Evolutionary conservation across 2,113 vertebrate genomes (phyloP).

Genomic region (Choloepus hoffmanni): DNA sequence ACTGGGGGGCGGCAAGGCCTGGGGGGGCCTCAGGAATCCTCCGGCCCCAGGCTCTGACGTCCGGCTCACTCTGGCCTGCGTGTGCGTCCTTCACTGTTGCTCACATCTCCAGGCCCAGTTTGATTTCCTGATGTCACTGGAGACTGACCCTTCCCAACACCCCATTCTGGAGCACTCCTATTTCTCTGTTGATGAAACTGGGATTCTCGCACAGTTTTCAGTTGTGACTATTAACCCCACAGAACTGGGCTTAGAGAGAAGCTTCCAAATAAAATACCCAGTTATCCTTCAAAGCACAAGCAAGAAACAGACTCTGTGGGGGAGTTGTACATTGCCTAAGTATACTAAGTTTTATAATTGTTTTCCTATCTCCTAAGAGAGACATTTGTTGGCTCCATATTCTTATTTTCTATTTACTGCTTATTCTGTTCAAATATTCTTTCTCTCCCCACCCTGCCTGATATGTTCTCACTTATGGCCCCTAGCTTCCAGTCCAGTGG

Average conservation of each 20-base stretch:
- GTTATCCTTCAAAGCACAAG: not conserved
- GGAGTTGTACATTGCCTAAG: not conserved
- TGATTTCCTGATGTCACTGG: rapidly evolving
- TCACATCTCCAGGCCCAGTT: not conserved
- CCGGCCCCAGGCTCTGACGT: not conserved
- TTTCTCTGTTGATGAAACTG: too few species aligned
- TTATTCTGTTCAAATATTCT: not conserved
- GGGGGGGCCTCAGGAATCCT: too few species aligned
- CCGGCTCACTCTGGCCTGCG: not conserved
- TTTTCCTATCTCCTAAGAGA: not conserved
- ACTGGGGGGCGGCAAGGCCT: not conserved
- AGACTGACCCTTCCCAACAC: not conserved
- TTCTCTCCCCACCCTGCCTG: not conserved
- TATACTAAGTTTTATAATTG: rapidly evolving
- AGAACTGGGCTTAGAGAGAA: too few species aligned
- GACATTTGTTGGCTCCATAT: rapidly evolving
- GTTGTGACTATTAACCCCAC: not conserved
- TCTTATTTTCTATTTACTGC: rapidly evolving
- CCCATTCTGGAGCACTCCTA: not conserved
- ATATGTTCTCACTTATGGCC: not conserved
- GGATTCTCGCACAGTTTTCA: too few species aligned
- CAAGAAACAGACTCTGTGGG: not conserved
- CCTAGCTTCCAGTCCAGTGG: not conserved
- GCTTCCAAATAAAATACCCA: not conserved
- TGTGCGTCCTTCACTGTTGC: too few species aligned